A percentile compares a stretch with the other conserved stretches of the same genome.
These are phyloP conservation scores for Sprattus sprattus DNA, from an alignment of 2,113 vertebrate genomes.

Conservation along the genomic window DNA sequence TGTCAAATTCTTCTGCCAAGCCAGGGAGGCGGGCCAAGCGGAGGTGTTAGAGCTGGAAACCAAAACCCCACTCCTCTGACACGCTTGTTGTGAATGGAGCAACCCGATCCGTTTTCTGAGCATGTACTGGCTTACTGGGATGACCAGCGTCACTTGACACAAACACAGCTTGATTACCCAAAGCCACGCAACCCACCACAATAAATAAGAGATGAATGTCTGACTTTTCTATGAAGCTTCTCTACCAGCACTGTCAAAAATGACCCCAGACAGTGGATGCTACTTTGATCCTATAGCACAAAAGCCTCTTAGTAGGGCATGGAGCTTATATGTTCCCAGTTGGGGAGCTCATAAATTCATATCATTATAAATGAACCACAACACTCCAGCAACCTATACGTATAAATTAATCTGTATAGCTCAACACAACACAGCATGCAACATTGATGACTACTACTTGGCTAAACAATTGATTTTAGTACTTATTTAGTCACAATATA, in stretches of 20 bases:
- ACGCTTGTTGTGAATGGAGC: not conserved
- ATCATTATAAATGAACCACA: not conserved
- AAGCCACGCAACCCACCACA: not conserved
- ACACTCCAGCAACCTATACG: not conserved
- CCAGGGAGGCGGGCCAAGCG: conserved; percentile 8
- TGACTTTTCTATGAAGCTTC: conserved; percentile 8
- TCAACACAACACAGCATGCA: not conserved
- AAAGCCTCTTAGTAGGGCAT: not conserved
- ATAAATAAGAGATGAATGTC: not conserved
- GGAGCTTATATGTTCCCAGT: not conserved
- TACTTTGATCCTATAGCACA: not conserved
- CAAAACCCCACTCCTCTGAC: not conserved
- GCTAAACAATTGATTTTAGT: not conserved
- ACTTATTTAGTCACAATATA: not conserved
- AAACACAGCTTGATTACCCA: conserved; percentile 12
- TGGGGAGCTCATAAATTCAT: not conserved
- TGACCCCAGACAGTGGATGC: not conserved
- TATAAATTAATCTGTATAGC: not conserved
- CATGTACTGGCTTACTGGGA: not conserved
- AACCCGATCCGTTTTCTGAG: not conserved
- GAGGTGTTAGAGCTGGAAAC: not conserved
- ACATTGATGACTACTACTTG: not conserved
- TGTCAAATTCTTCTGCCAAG: not conserved
- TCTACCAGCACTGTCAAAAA: not conserved
- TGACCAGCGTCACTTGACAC: not conserved